phyloP scores from a whole-genome alignment of 2,888 invertebrate species.

The Nudaria mundana region DNA sequence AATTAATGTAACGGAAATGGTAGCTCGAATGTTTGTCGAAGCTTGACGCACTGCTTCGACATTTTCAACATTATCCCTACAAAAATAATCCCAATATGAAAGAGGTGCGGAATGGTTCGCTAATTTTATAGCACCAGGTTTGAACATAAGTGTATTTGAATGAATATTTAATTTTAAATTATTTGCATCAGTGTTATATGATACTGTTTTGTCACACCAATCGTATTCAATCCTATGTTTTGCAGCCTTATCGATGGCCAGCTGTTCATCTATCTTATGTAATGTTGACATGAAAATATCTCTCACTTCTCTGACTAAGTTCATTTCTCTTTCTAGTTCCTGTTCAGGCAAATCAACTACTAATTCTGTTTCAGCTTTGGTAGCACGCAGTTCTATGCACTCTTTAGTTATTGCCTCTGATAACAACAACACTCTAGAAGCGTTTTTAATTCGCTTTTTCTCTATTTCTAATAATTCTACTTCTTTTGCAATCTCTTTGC shows the following conservation, averaged over 20 bases:
- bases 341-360: slow-evolving; percentile 88
- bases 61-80: slow-evolving; percentile 87
- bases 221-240: slow-evolving; percentile 92
- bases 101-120: slow-evolving; percentile 85
- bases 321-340: slow-evolving; percentile 87
- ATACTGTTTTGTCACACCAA: slow-evolving; percentile 93
- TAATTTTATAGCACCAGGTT: slow-evolving; percentile 89
- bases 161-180: slow-evolving; percentile 86
- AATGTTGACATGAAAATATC: slow-evolving; percentile 82
- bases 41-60: slow-evolving; percentile 88
- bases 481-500: slow-evolving; percentile 85
- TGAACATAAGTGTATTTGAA: slow-evolving; percentile 87
- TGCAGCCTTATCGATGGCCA: slow-evolving; percentile 88
- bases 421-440: slow-evolving; percentile 83
- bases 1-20: slow-evolving; percentile 86
- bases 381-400: slow-evolving; percentile 86
- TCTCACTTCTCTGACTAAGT: slow-evolving; percentile 86
- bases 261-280: slow-evolving; percentile 85
- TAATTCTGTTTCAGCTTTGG: slow-evolving; percentile 85
- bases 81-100: slow-evolving; percentile 92
- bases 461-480: slow-evolving; percentile 85
- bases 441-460: slow-evolving; percentile 84
- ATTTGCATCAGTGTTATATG: slow-evolving; percentile 87
- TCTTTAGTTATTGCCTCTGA: slow-evolving; percentile 89
- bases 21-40: slow-evolving; percentile 85